Evolutionary conservation across 2,888 invertebrate genomes (phyloP), one percentile per base, ranked within the genome.

Genomic region (Hedychridium roseum): DNA sequence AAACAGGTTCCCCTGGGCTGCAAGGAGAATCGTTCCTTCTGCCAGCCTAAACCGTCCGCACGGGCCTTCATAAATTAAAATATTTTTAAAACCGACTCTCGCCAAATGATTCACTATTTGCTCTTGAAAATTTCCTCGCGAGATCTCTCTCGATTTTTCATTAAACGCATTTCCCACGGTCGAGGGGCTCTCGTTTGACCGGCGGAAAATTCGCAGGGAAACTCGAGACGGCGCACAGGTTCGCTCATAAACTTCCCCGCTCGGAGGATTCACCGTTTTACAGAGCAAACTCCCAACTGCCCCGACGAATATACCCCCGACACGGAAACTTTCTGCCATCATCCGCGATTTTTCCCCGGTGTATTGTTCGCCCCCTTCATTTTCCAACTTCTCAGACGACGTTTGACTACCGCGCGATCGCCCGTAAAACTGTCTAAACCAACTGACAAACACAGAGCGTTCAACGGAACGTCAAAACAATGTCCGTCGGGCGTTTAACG

Each of bases 1-100:
- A 21, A 50, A 53, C 55, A 50, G 53, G 55, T 55, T 55, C 52
- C 43, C 39, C 30, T n/a, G 3, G 34, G 12, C 12, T 14, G 35
- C 14, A 17, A 14, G 3, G 43, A 40, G 40, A 49, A 45, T 50
- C 14, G 32, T 18, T 12, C 41, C n/a, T 15, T 50, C 50, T 45
- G 45, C 17, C 26, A 18, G 2, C 17, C 20, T 12, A 28, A 34
- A 21, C 40, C 11, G 27, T n/a, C 34, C 11, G 14, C 27, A 26
- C 20, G 11, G 28, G 23, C 37, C 20, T 43, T 31, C 37, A 34
- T 48, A 21, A 40, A 39, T 30, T 20, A 9, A 21, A 14, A 23
- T 30, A 31, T 17, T 15, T 28, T 27, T 5, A 15, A 3, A 21
- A 6, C 21, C 23, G 16, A 12, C 16, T 15, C 6, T 37, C 7